phyloP scores from a whole-genome alignment of 1,140 invertebrate species.

The Pseudoatta argentina region DNA sequence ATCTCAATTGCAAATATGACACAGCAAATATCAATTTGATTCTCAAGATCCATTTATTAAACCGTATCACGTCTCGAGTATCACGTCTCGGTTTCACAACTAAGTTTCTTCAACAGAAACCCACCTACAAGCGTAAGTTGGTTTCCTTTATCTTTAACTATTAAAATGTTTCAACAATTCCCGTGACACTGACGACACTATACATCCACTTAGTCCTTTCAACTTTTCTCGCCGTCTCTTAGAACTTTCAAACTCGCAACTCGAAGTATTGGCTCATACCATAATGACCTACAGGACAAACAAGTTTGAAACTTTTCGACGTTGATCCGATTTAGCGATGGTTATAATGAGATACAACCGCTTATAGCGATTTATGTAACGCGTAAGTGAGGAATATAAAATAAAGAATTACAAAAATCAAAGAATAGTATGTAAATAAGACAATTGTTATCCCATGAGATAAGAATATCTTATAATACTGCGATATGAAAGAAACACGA shows the following conservation, averaged over 20 bases:
- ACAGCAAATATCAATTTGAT: background rate
- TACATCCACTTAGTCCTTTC: slow-evolving; percentile 12
- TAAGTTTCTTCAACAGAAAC: background rate
- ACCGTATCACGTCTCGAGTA: background rate
- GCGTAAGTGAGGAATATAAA: background rate
- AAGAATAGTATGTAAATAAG: background rate
- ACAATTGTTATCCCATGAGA: background rate
- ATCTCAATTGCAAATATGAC: background rate
- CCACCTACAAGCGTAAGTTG: background rate
- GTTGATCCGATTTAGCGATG: slow-evolving; percentile 39
- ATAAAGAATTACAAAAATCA: background rate
- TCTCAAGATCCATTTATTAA: background rate
- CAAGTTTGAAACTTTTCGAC: slow-evolving; percentile 56
- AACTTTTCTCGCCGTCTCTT: slow-evolving; percentile 38
- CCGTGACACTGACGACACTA: slow-evolving; percentile 10
- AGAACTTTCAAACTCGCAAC: slow-evolving; percentile 45
- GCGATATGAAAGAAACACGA: background rate
- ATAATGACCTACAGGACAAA: slow-evolving; percentile 56
- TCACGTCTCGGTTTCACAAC: background rate
- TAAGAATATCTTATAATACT: background rate
- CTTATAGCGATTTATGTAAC: background rate
- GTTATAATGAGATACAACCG: slow-evolving; percentile 37
- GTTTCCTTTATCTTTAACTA: slow-evolving; percentile 38
- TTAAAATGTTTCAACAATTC: slow-evolving; percentile 56
- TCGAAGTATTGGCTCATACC: slow-evolving; percentile 53